Evolutionary conservation across 1,140 invertebrate species (phyloP), one percentile per base, ranked within the genome.

Genomic region (Orchesella cincta): DNA sequence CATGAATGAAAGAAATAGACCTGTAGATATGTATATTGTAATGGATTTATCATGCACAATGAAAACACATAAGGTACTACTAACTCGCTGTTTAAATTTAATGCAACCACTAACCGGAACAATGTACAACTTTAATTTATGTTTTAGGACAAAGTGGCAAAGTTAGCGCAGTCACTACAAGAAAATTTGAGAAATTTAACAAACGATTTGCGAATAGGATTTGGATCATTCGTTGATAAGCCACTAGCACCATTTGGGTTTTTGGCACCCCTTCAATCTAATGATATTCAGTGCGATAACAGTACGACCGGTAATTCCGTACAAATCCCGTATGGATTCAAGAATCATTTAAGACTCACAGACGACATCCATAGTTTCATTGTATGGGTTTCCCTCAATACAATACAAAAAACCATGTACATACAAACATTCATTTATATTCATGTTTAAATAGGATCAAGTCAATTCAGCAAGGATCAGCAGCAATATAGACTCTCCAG

Each of bases 31-130:
- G 1, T 91, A 91, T 83, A 91, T 90, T 81, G 82, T 91, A 1
- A 90, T 91, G 89, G 90, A 91, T 81, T 83, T 91, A 34, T 90
- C 89, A 1, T 87, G 89, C 80, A 91, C 90, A 2, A 91, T 91
- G 90, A 84, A 84, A 57, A 89, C 90, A 83, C 89, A 91, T 79
- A 90, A 90, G 83, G 85, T 86, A 5, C 18, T 46, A 46, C 39
- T 8, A 46, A 46, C 5, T 18, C 18, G 18, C 39, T 46, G 39
- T 46, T 5, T 46, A 46, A n/a, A 46, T 46, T 5, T 64, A 64
- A 64, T 26, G 75, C n/a, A n/a, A n/a, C n/a, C n/a, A n/a, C n/a
- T n/a, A n/a, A n/a, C n/a, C n/a, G n/a, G n/a, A n/a, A n/a, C n/a
- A n/a, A n/a, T n/a, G n/a, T n/a, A n/a, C 39, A 8, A 12, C 20